Base-by-base conservation (phyloP, 2,888 invertebrate genomes). In the Carabus problematicus region DNA sequence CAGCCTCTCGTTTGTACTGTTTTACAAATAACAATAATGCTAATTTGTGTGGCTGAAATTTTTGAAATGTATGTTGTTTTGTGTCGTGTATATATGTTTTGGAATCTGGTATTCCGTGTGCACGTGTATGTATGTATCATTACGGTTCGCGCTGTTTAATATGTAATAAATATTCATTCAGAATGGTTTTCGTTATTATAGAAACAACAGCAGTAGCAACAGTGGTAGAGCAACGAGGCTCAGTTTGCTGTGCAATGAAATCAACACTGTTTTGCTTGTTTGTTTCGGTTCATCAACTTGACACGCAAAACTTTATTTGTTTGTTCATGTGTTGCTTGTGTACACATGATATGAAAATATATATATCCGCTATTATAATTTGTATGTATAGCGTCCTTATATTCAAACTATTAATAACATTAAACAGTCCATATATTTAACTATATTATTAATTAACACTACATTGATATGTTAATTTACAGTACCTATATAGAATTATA, bases 111-210 rank as follows among this genome's bases (percentile, higher is more conserved):
- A 52, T 52, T 52, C 16, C 16, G 52, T 52, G 16, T 52, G 18
- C 16, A 6, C 29, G 29, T 6, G 29, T n/a, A 12, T 52, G 52
- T 39, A 7, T n/a, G 29, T 9, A 56, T 29, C 9, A 40, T 29
- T 56, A 40, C 40, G 39, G 9, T 39, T 19, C 11, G 39, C 1
- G 11, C 19, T 56, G 56, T 56, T 56, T 56, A 56, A 56, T 56
- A 56, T 56, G 19, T 56, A 56, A 56, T 56, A 56, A 56, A 56
- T 56, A 56, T 56, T 56, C 56, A 56, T 56, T 29, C 40, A 14
- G 56, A 56, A 56, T 40, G 40, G 29, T 29, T 39, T n/a, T 56
- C 56, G 19, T 56, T 56, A 40, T 12, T 2, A 56, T 56, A 12
- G 45, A 29, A 56, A 9, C 40, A 52, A 12, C 45, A 45, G 11